These are phyloP conservation scores for Chromoteleia sp. DNA, from an alignment of 2,888 invertebrate genomes.

Conservation along the genomic window DNA sequence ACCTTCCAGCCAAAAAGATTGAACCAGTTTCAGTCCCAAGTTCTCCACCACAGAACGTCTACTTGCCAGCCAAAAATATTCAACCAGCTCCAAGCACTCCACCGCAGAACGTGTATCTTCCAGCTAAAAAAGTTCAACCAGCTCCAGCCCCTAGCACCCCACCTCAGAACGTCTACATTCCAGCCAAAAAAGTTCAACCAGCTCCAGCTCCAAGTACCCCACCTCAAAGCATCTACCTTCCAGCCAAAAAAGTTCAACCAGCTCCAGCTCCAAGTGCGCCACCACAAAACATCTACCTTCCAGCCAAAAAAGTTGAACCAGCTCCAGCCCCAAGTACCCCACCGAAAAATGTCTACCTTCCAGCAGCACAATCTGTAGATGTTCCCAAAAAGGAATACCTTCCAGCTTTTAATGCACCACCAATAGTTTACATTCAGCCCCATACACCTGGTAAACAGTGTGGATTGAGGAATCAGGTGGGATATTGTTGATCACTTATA, in stretches of 20 bases:
- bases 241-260: not conserved
- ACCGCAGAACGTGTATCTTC: constrained; percentile 23
- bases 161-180: constrained; percentile 23
- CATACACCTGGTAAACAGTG: constrained; percentile 79
- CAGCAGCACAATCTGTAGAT: too few species aligned
- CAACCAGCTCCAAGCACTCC: constrained; percentile 20
- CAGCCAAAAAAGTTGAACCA: constrained; percentile 19
- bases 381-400: constrained; percentile 10
- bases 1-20: constrained; percentile 19
- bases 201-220: constrained; percentile 28
- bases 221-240: constrained; percentile 20
- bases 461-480: constrained; percentile 83
- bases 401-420: constrained; percentile 24
- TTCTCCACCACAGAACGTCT: not conserved
- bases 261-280: constrained; percentile 35
- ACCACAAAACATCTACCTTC: constrained; percentile 21
- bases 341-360: constrained; percentile 30
- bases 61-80: not conserved
- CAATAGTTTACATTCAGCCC: constrained; percentile 66
- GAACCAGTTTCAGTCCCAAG: not conserved
- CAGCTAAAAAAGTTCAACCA: constrained; percentile 21
- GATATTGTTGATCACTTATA: constrained; percentile 64
- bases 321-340: constrained; percentile 43
- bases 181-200: constrained; percentile 23
- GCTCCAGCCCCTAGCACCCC: constrained; percentile 21